Percentiles rank a stretch among this genome's conserved stretches.
These are phyloP conservation scores for Epistrophe grossulariae DNA, from an alignment of 2,888 invertebrate species.

Conservation along the genomic window DNA sequence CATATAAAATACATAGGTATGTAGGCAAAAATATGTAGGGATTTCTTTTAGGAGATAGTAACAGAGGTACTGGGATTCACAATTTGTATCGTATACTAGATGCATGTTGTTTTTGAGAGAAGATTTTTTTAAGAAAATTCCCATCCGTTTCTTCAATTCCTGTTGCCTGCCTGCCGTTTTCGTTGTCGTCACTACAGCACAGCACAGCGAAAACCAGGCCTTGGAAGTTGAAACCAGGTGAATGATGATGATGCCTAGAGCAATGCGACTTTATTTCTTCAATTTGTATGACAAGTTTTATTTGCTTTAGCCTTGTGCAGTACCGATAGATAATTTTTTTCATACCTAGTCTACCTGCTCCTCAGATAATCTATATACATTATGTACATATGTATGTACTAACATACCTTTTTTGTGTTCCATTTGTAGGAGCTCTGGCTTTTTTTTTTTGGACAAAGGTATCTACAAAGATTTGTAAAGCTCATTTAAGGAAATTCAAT, in stretches of 20 bases:
- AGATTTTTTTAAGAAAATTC: conserved; percentile 57
- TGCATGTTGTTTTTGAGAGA: conserved; percentile 30
- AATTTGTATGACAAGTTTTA: conserved; percentile 44
- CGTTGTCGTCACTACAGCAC: background rate
- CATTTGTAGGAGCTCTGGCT: background rate
- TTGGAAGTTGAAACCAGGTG: background rate
- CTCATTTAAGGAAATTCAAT: conserved; percentile 80
- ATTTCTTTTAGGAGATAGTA: background rate
- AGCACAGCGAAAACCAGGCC: conserved; percentile 5
- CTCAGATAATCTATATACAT: background rate
- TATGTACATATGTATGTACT: background rate
- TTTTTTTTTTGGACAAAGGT: conserved; percentile 50
- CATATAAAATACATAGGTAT: background rate
- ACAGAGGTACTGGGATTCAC: conserved; percentile 8
- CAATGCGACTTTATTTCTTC: conserved; percentile 55
- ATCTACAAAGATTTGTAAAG: conserved; percentile 78
- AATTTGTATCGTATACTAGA: conserved; percentile 21
- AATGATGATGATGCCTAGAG: conserved; percentile 56
- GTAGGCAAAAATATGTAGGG: background rate
- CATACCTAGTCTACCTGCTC: background rate
- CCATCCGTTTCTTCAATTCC: conserved; percentile 69
- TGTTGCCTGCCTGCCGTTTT: conserved; percentile 38
- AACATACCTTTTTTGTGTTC: conserved; percentile 7
- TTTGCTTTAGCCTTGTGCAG: conserved; percentile 46
- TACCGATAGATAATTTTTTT: conserved; percentile 11